Conservation (phyloP, 2,113 vertebrate genomes). For the Cephalopholis sonnerati region DNA sequence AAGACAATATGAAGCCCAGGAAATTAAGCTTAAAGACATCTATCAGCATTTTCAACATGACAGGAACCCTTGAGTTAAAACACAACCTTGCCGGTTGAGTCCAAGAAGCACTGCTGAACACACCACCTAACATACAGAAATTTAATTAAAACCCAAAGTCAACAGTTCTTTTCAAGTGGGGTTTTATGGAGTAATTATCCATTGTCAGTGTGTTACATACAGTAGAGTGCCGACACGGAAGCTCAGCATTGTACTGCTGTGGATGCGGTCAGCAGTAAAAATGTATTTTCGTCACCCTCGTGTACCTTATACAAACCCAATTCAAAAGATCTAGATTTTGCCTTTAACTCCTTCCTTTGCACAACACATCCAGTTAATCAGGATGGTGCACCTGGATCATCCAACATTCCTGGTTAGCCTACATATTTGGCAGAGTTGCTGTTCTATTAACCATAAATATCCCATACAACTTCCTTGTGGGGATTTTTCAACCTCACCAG, state of each 20-base stretch:
- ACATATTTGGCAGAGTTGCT: constrained; percentile 30
- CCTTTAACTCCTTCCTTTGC: constrained; percentile 1
- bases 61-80: constrained; percentile 40
- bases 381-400: constrained; percentile 20
- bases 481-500: constrained; percentile 60
- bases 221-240: no score
- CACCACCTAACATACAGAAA: constrained; percentile 49
- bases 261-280: no score
- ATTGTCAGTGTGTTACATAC: no score
- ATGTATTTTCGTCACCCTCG: no score
- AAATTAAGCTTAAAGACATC: neutral
- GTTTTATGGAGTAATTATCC: no score
- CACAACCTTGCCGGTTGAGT: constrained; percentile 34
- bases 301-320: no score
- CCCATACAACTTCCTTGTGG: constrained; percentile 45
- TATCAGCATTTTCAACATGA: constrained; percentile 16
- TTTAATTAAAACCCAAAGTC: constrained; percentile 48
- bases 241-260: no score
- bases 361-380: constrained; percentile 12
- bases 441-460: constrained; percentile 46
- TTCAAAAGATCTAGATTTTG: no score
- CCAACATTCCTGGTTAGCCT: constrained; percentile 14
- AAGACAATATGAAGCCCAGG: neutral
- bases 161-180: neutral
- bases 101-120: constrained; percentile 33